These are phyloP conservation scores for Chelmon rostratus DNA, from an alignment of 2,797 vertebrate genomes.

Conservation along the genomic window DNA sequence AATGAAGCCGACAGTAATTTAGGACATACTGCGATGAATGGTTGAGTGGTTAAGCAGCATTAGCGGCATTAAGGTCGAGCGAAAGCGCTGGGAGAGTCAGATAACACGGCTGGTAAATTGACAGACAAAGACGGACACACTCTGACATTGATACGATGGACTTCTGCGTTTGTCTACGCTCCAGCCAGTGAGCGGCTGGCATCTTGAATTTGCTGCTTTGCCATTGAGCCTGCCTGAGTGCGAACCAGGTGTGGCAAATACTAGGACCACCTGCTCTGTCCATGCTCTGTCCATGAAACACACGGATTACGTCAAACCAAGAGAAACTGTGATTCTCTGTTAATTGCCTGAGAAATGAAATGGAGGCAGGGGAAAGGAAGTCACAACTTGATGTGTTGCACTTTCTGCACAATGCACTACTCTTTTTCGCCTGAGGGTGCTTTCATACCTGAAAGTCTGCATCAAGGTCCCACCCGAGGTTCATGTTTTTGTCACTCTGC, in stretches of 20 bases:
- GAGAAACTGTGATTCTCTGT: not conserved
- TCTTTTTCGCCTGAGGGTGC: not conserved
- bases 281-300: not conserved
- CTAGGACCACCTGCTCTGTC: constrained; percentile 15
- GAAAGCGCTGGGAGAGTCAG: constrained; percentile 48
- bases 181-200: constrained; percentile 40
- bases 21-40: constrained; percentile 69
- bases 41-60: constrained; percentile 69
- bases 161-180: not conserved
- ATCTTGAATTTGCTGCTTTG: constrained; percentile 13
- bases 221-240: not conserved
- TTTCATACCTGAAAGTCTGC: too few species aligned
- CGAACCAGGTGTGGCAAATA: constrained; percentile 5
- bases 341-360: constrained; percentile 1
- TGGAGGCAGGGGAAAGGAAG: too few species aligned
- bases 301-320: not conserved
- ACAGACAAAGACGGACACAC: constrained; percentile 59
- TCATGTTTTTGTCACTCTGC: too few species aligned
- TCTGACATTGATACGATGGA: constrained; percentile 53
- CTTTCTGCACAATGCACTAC: too few species aligned
- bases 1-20: constrained; percentile 73
- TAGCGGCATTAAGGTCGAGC: constrained; percentile 60
- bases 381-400: too few species aligned
- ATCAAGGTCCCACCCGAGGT: too few species aligned
- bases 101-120: constrained; percentile 57